Conservation (phyloP, 1,140 invertebrate species). For the Papilio polytes region DNA sequence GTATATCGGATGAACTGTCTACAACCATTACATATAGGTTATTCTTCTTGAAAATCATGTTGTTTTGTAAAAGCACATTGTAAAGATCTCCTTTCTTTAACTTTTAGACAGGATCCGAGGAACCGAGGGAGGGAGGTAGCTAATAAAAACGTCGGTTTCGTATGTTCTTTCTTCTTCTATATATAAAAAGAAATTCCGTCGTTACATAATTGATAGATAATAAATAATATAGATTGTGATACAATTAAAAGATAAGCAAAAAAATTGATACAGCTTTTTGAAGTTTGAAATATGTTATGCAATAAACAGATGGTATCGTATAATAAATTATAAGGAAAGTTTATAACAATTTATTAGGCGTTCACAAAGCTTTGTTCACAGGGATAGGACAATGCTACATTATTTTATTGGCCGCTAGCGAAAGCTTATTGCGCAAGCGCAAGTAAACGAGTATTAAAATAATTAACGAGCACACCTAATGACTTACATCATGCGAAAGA, state of each 20-base stretch:
- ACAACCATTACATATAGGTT: neutral
- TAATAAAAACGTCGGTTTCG: neutral
- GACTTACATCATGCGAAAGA: constrained; percentile 61
- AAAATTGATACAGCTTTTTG: constrained; percentile 42
- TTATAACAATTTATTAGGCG: constrained; percentile 64
- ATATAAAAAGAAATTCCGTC: neutral
- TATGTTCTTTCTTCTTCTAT: neutral
- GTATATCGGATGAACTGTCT: constrained; percentile 47
- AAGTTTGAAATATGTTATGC: constrained; percentile 45
- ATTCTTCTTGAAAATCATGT: neutral
- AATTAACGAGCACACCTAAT: constrained; percentile 76
- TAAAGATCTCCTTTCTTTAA: neutral
- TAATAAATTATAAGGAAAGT: constrained; percentile 59
- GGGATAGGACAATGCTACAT: constrained; percentile 67
- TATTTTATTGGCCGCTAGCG: constrained; percentile 71
- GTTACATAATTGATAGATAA: constrained; percentile 13
- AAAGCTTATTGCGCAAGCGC: constrained; percentile 70
- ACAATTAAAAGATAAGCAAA: constrained; percentile 21
- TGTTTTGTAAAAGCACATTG: neutral
- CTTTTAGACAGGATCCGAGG: no score
- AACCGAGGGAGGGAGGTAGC: no score
- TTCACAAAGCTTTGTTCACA: constrained; percentile 68
- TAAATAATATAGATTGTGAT: constrained; percentile 17
- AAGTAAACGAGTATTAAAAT: constrained; percentile 72
- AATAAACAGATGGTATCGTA: constrained; percentile 39